phyloP scores from a whole-genome alignment of 2,888 invertebrate genomes.

The Cybosia mesomella region DNA sequence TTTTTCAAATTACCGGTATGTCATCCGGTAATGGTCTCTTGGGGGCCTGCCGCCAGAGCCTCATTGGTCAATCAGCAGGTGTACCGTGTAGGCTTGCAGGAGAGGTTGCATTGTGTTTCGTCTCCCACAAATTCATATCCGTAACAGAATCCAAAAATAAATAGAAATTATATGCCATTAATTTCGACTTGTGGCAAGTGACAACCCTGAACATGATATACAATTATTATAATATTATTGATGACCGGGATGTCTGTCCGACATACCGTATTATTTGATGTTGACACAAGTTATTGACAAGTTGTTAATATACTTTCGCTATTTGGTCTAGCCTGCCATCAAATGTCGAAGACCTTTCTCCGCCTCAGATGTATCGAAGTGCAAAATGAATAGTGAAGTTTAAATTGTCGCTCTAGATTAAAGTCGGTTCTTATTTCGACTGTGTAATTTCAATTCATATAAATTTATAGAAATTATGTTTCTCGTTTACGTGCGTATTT shows the following conservation, averaged over 20 bases:
- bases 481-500: background rate
- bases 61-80: no score
- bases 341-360: slow-evolving; percentile 25
- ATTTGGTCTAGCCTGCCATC: background rate
- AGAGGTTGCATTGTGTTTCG: no score
- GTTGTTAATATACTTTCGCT: slow-evolving; percentile 40
- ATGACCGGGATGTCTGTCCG: slow-evolving; percentile 32
- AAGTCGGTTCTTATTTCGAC: background rate
- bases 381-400: slow-evolving; percentile 19
- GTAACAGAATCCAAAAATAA: background rate
- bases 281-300: slow-evolving; percentile 36
- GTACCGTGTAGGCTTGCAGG: no score
- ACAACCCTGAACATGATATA: slow-evolving; percentile 22
- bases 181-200: background rate
- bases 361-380: slow-evolving; percentile 2
- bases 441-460: background rate
- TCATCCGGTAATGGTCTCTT: no score
- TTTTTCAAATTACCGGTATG: no score
- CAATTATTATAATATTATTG: slow-evolving; percentile 9
- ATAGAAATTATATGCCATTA: background rate
- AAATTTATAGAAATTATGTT: no score
- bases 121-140: background rate
- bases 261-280: slow-evolving; percentile 22
- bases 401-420: slow-evolving; percentile 14
- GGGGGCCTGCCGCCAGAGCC: no score